A percentile compares a stretch with the other conserved stretches of the same genome.
Conservation (phyloP, 2,888 invertebrate species). For the Leptodirus hochenwartii region DNA sequence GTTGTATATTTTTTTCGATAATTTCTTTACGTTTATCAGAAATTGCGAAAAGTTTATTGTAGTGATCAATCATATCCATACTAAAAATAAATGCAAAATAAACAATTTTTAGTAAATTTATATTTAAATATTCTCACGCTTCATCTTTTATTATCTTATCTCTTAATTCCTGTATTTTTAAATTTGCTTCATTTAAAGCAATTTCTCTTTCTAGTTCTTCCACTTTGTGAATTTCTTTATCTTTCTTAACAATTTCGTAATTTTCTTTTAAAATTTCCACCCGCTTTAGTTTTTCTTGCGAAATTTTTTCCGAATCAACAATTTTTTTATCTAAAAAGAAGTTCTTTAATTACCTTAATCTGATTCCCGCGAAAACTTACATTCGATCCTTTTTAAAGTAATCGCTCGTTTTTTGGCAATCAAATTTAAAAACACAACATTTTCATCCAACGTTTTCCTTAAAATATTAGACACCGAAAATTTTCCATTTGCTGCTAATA, state of each 20-base stretch:
- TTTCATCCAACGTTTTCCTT: conserved; percentile 15
- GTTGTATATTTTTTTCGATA: conserved; percentile 19
- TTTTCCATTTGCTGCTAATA: conserved; percentile 20
- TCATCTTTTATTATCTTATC: conserved; percentile 23
- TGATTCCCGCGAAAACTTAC: conserved; percentile 16
- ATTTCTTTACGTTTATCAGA: conserved; percentile 32
- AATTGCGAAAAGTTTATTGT: conserved; percentile 40
- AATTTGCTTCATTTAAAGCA: conserved; percentile 16
- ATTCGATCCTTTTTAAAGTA: conserved; percentile 22
- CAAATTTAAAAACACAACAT: conserved; percentile 18
- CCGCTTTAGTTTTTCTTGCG: conserved; percentile 20
- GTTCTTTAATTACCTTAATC: too few species aligned
- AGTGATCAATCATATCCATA: conserved; percentile 40
- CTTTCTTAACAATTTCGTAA: conserved; percentile 19
- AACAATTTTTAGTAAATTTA: background rate
- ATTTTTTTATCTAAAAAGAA: conserved; percentile 6
- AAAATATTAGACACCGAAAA: conserved; percentile 19
- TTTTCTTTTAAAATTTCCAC: conserved; percentile 20
- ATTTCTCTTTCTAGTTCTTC: conserved; percentile 21
- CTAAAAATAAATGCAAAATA: conserved; percentile 24
- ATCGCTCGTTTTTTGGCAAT: conserved; percentile 21
- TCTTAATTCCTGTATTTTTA: conserved; percentile 19
- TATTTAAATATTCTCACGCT: conserved; percentile 19
- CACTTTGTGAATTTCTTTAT: conserved; percentile 18
- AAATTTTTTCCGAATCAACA: too few species aligned